Percentiles rank a stretch among this genome's conserved stretches.
Conservation (phyloP, 1,140 invertebrate species). For the Danaus melanippus region DNA sequence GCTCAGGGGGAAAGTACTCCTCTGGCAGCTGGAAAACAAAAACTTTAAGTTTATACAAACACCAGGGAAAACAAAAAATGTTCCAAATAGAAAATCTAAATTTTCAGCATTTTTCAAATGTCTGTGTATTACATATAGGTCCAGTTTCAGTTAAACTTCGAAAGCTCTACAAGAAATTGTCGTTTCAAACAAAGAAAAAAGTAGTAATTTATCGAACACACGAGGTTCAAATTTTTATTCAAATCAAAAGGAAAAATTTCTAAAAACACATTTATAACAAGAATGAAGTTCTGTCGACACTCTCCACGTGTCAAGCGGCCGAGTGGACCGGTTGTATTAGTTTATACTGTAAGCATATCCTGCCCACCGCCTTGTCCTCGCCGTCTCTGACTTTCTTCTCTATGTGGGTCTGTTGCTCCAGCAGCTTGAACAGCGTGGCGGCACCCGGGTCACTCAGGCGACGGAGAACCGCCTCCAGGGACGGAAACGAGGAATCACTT, state of each 20-base stretch:
- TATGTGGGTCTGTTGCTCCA: conserved; percentile 73
- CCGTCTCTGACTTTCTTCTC: conserved; percentile 66
- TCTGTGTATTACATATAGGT: too few species aligned
- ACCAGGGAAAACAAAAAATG: conserved; percentile 2
- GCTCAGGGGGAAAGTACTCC: conserved; percentile 86
- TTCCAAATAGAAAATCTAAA: conserved; percentile 1
- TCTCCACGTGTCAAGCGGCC: too few species aligned
- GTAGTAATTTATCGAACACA: too few species aligned
- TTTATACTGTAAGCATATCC: too few species aligned
- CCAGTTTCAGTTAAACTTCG: too few species aligned
- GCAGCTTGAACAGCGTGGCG: conserved; percentile 54
- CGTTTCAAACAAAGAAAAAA: too few species aligned
- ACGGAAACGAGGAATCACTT: conserved; percentile 89
- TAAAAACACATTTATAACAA: too few species aligned
- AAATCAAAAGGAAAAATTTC: too few species aligned
- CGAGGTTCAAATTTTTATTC: too few species aligned
- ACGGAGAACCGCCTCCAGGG: conserved; percentile 80
- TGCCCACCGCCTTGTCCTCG: conserved; percentile 64
- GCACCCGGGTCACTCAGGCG: conserved; percentile 69
- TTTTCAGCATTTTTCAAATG: not conserved
- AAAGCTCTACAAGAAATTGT: too few species aligned
- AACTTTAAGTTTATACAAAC: conserved; percentile 6
- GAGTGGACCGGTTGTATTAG: too few species aligned
- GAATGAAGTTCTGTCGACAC: too few species aligned
- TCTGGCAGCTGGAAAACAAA: conserved; percentile 57